Conservation (phyloP, 2,113 vertebrate species). For the Phainopepla nitens region DNA sequence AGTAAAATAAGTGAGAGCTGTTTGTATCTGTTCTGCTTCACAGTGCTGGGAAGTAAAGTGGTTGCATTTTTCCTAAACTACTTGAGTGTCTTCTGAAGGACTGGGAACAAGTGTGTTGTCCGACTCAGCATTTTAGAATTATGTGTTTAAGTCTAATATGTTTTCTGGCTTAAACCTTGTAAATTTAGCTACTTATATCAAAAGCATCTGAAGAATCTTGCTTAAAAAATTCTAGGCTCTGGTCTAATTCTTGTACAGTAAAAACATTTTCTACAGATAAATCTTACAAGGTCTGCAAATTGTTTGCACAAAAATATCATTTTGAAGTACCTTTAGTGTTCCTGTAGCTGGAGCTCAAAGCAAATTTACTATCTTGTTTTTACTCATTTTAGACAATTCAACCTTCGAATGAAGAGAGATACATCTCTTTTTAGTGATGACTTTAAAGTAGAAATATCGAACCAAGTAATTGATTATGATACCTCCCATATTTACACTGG, state of each 20-base stretch:
- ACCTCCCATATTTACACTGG: conserved; percentile 97
- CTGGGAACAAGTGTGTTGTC: background rate
- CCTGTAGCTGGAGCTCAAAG: background rate
- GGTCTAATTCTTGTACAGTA: background rate
- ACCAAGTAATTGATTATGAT: conserved; percentile 81
- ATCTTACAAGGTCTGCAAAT: background rate
- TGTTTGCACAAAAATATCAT: background rate
- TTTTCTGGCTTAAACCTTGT: background rate
- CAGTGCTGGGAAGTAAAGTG: background rate
- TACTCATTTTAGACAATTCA: conserved; percentile 83
- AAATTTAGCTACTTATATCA: background rate
- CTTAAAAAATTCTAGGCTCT: background rate
- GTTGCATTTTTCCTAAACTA: background rate
- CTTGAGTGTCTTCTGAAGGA: background rate
- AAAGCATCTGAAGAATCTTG: background rate
- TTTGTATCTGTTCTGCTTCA: background rate
- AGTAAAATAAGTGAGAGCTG: background rate
- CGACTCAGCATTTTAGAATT: background rate
- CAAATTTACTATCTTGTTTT: background rate
- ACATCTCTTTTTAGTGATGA: conserved; percentile 87
- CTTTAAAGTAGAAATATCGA: conserved; percentile 86
- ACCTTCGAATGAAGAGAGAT: conserved; percentile 92
- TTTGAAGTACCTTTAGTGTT: background rate
- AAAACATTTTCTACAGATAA: background rate
- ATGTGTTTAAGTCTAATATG: background rate